Evolutionary conservation across 1,140 invertebrate genomes (phyloP), one percentile per base, ranked within the genome.

Genomic region (Tetranychus urticae): DNA sequence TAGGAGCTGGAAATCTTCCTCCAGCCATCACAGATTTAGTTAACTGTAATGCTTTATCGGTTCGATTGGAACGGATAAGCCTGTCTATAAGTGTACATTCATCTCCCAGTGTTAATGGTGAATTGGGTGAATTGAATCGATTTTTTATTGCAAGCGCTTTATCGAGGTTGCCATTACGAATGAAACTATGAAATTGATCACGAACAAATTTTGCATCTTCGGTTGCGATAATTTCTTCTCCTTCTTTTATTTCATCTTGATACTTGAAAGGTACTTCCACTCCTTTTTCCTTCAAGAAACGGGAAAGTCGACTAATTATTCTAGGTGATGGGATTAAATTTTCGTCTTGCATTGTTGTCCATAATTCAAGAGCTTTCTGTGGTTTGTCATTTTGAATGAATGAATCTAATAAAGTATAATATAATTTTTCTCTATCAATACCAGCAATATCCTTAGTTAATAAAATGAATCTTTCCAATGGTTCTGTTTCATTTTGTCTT

Each of bases 301-400:
- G 62, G 13, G 62, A 66, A 23, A 69, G 58, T 33, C 61, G 64
- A 14, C 65, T 64, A 12, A 69, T 61, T 14, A 67, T 69, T 13
- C 62, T 42, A 12, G 33, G 50, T 13, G 59, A 59, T n/a, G 68
- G 66, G 12, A 47, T 50, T 1, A 68, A 2, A 56, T 62, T 60
- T 50, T 69, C 67, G 46, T 69, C 68, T 54, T 69, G 68, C 46
- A 67, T 68, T 45, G 48, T n/a, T 31, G 61, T 61, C 61, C 66
- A 64, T 12, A 67, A 62, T 37, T 67, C 63, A 46, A 67, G 48
- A 4, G 67, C 67, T 59, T 65, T 66, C 4, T 65, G 55, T 14
- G 59, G 10, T 13, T 64, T 56, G n/a, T 64, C 63, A 33, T 57
- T 52, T 33, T 61, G 62, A 23, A 59, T 65, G 61, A 54, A 63